Percentiles rank a stretch among this genome's conserved stretches.
These are phyloP conservation scores for Chymomyza amoena DNA, from an alignment of 2,888 invertebrate species.

Conservation along the genomic window DNA sequence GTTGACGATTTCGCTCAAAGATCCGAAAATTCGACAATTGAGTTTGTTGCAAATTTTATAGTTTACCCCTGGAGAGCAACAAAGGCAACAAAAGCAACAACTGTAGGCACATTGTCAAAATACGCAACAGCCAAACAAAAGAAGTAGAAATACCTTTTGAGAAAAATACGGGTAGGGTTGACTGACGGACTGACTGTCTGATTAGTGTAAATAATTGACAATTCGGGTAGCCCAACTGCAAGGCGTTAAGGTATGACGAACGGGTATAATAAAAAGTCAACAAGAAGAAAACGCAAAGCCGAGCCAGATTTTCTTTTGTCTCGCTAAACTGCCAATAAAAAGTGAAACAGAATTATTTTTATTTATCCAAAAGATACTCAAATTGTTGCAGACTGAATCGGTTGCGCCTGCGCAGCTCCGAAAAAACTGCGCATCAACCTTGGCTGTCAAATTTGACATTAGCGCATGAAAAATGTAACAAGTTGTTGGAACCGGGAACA, in stretches of 20 bases:
- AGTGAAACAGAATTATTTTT: conserved; percentile 67
- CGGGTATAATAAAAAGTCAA: conserved; percentile 42
- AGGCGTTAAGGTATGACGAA: conserved; percentile 30
- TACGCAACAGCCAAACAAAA: conserved; percentile 55
- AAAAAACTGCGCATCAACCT: conserved; percentile 30
- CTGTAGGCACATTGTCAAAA: conserved; percentile 69
- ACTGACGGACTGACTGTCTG: conserved; percentile 48
- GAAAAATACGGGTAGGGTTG: background rate
- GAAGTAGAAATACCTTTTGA: conserved; percentile 6
- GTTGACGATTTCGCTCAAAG: conserved; percentile 1
- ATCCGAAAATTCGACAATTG: conserved; percentile 46
- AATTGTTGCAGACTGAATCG: conserved; percentile 54
- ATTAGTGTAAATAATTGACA: conserved; percentile 71
- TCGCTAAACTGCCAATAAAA: conserved; percentile 72
- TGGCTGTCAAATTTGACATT: conserved; percentile 74
- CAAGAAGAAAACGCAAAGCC: conserved; percentile 19
- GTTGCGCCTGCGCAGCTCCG: conserved; percentile 14
- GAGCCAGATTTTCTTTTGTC: conserved; percentile 46
- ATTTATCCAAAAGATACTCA: conserved; percentile 53
- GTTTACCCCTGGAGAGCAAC: conserved; percentile 26
- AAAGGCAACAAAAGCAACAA: conserved; percentile 45
- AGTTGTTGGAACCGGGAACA: conserved; percentile 51
- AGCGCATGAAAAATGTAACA: conserved; percentile 75
- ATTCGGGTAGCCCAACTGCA: conserved; percentile 30
- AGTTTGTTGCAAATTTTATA: conserved; percentile 74